A percentile compares a stretch with the other conserved stretches of the same genome.
Evolutionary conservation across 2,113 vertebrate species (phyloP).

Genomic region (Heterotilapia buettikoferi): DNA sequence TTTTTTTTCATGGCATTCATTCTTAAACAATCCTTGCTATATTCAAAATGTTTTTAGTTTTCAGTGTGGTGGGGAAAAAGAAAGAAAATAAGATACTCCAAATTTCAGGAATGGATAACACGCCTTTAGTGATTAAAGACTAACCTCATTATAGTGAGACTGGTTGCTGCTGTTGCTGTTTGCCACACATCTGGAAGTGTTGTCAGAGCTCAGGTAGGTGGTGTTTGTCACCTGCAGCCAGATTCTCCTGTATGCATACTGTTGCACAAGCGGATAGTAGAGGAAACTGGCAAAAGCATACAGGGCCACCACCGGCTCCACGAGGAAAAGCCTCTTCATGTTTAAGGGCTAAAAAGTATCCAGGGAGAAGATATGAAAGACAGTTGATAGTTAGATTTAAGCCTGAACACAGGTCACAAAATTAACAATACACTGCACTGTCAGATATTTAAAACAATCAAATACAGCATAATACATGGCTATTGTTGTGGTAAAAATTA

Average conservation of each 20-base stretch:
- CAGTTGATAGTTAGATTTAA: neutral
- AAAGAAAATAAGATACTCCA: neutral
- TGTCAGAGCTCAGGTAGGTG: constrained; percentile 62
- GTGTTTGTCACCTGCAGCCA: constrained; percentile 82
- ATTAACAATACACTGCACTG: neutral
- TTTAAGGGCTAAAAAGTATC: neutral
- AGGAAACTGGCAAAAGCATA: constrained; percentile 77
- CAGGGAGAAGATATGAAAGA: neutral
- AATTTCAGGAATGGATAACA: neutral
- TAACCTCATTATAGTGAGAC: constrained; percentile 47
- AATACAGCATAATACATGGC: neutral
- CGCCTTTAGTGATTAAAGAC: neutral
- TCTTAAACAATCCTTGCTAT: neutral
- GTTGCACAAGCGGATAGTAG: constrained; percentile 74
- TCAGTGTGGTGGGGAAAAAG: neutral
- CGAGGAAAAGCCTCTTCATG: constrained; percentile 76
- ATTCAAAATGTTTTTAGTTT: neutral
- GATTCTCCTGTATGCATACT: constrained; percentile 85
- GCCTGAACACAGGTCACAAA: neutral
- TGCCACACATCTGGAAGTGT: constrained; percentile 66
- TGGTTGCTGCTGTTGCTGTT: constrained; percentile 48
- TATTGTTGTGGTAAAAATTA: neutral
- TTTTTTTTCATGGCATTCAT: neutral
- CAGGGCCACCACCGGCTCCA: constrained; percentile 84
- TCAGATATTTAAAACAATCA: neutral